Base-by-base conservation (phyloP, 2,797 vertebrate genomes). In the Glyptemys insculpta region DNA sequence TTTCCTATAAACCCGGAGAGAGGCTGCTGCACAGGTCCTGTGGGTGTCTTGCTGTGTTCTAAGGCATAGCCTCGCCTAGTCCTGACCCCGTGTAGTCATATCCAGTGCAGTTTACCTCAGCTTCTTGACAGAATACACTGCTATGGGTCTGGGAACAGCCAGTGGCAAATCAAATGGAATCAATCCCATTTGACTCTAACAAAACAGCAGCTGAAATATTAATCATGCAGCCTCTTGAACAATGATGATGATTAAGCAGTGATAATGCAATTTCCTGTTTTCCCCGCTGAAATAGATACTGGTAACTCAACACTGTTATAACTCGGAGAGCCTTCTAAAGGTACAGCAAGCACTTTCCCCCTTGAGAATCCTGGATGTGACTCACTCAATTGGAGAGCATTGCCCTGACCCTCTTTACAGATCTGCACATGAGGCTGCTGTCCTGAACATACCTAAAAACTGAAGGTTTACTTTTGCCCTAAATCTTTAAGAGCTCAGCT, bases 361-460 rank as follows among this genome's bases (percentile, higher is more conserved):
- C 4, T 49, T n/a, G 49, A 85, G 29, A 85, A 59, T 49, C 85
- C 49, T 0, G 0, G 53, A 16, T 0, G 0, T 87, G 82, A 91
- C 21, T 81, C 1, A 0, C 0, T 12, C 74, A 59, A 0, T 85
- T 81, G n/a, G n/a, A 68, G 65, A 37, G 65, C n/a, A 6, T 41
- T 37, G 65, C 19, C 65, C 10, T 72, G 65, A 72, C n/a, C 10
- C 62, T n/a, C 19, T 72, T 41, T 25, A 68, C 37, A 41, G n/a
- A 41, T 72, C 21, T 23, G 65, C n/a, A 37, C 65, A 72, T 12
- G 37, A 72, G 37, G 65, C 37, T 72, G 65, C n/a, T 72, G n/a
- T 72, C 65, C n/a, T 41, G 65, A 72, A 72, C 10, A 41, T 21
- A 72, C 37, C 21, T 21, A 25, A 72, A 18, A 37, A 37, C 65